Evolutionary conservation across 2,113 vertebrate species (phyloP), one percentile per base, ranked within the genome.

Genomic region (Pygoscelis adeliae): DNA sequence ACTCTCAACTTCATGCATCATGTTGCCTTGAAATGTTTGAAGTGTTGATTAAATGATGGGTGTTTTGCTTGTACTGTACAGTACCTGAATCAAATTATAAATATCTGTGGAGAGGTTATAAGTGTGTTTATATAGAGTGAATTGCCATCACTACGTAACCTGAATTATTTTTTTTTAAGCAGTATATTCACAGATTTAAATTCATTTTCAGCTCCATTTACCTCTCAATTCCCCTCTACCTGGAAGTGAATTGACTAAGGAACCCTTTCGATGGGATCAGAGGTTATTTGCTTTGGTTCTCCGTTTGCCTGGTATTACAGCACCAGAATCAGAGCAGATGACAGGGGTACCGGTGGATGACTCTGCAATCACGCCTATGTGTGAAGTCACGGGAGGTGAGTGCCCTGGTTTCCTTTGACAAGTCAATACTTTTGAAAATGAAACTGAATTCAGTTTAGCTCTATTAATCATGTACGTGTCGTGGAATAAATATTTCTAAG

Each of bases 251-350:
- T 96, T 99, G 98, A 99, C 99, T 87, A 99, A 99, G 97, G 99
- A 99, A 88, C 99, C 99, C 27, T 99, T 99, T 97, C 99, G 99
- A 38, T 99, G 99, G 99, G 99, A 99, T 98, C 99, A 99, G 97
- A 99, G 99, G 69, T 98, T 99, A 44, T 99, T 99, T 96, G 98
- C 99, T 74, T 97, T 99, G 94, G 99, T 99, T 91, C 97, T 99
- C 34, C 98, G 99, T 32, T 98, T 99, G 95, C 98, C 99, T 9
- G 99, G 99, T 40, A 98, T 98, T 44, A 96, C 98, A 42, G 98
- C 99, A 2, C 98, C 98, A 13, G 99, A 99, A 81, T 98, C 98
- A 0, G 99, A 99, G 38, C 99, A 99, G 80, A 90, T 99, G 66
- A 98, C 98, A 8, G 98, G 99, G 4, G 99, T 99, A 55, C 99